Percentiles rank a stretch among this genome's conserved stretches.
Evolutionary conservation across 2,113 vertebrate genomes (phyloP).

Genomic region (Cyanistes caeruleus): DNA sequence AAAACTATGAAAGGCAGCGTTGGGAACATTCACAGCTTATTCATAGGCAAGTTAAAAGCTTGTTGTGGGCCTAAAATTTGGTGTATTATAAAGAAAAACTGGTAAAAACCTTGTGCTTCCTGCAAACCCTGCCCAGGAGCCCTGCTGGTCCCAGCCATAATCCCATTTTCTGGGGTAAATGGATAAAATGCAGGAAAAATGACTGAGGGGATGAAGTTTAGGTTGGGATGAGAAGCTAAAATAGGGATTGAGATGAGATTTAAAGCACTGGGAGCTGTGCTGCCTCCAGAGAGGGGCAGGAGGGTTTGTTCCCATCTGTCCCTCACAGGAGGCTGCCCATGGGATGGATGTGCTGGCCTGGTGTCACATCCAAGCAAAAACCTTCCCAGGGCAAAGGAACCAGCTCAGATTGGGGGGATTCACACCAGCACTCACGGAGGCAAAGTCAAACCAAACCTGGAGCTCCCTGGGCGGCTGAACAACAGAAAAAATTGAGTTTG

Average conservation of each 20-base stretch:
- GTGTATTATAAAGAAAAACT: background rate
- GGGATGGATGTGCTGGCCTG: background rate
- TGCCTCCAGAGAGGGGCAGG: background rate
- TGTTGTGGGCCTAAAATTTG: background rate
- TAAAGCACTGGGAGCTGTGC: background rate
- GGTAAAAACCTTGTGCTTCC: background rate
- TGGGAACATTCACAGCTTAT: background rate
- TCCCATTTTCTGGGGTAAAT: rapidly evolving
- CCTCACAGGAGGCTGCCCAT: rapidly evolving
- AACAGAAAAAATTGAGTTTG: rapidly evolving
- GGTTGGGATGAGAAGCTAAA: background rate
- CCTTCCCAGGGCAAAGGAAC: background rate
- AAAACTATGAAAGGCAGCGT: background rate
- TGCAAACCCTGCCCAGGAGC: background rate
- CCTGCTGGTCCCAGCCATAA: background rate
- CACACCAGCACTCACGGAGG: rapidly evolving
- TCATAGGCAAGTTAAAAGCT: background rate
- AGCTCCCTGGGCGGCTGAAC: background rate
- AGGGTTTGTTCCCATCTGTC: background rate
- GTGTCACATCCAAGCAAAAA: background rate
- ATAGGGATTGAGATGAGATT: background rate
- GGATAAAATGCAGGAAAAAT: background rate
- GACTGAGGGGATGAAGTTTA: background rate
- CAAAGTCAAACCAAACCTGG: background rate
- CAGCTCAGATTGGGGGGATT: background rate